phyloP scores from a whole-genome alignment of 2,888 invertebrate genomes.

The Chrysolina haemoptera region DNA sequence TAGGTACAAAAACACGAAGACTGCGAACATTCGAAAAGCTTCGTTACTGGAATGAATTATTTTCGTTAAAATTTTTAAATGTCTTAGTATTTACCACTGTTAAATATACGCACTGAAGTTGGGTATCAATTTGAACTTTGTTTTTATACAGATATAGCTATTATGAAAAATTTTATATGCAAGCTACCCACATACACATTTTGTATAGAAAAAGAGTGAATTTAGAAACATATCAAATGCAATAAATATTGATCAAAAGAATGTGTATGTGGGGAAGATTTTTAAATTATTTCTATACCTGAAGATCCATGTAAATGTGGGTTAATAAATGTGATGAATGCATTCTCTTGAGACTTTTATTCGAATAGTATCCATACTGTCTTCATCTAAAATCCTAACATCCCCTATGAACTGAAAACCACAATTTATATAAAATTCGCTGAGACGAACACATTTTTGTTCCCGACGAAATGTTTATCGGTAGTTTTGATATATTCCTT shows the following conservation, averaged over 20 bases:
- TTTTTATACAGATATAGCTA: constrained; percentile 61
- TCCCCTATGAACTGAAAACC: too few species aligned
- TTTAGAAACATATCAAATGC: constrained; percentile 55
- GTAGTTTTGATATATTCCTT: too few species aligned
- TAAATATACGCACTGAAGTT: constrained; percentile 62
- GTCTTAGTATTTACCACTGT: constrained; percentile 61
- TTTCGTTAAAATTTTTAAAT: constrained; percentile 56
- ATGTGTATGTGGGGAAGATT: constrained; percentile 53
- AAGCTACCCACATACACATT: constrained; percentile 50
- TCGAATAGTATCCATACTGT: too few species aligned
- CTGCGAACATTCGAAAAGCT: constrained; percentile 27
- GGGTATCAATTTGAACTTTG: constrained; percentile 57
- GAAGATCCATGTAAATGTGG: constrained; percentile 63
- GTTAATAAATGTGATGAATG: constrained; percentile 64
- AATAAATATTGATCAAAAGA: constrained; percentile 56
- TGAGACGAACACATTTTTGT: too few species aligned
- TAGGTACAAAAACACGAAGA: constrained; percentile 33
- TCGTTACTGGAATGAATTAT: constrained; percentile 46
- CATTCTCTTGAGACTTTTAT: constrained; percentile 24
- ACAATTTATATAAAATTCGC: too few species aligned
- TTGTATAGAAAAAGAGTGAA: constrained; percentile 37
- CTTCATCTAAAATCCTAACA: too few species aligned
- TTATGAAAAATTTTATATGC: constrained; percentile 56
- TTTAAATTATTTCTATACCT: constrained; percentile 62
- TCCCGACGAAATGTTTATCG: too few species aligned